Evolutionary conservation across 2,888 invertebrate species (phyloP).

Genomic region (Axea sp.): DNA sequence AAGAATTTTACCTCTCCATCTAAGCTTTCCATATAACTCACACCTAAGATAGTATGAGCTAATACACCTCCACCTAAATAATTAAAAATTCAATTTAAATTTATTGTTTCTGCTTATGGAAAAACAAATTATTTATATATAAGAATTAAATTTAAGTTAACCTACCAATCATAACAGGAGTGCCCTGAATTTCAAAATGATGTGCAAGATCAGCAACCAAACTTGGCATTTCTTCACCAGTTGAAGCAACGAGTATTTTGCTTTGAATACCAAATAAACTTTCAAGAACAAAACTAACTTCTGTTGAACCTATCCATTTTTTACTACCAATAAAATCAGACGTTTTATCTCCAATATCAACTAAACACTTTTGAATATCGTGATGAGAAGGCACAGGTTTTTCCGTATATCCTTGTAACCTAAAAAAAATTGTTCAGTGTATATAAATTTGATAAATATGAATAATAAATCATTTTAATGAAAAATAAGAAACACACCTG

Average conservation of each 20-base stretch:
- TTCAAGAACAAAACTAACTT: slow-evolving; percentile 95
- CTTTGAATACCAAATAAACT: slow-evolving; percentile 87
- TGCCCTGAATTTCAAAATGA: slow-evolving; percentile 96
- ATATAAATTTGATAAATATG: too few species aligned
- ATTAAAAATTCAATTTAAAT: background rate
- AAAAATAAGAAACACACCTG: slow-evolving; percentile 77
- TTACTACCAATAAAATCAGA: slow-evolving; percentile 91
- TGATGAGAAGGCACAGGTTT: slow-evolving; percentile 88
- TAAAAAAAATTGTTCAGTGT: background rate
- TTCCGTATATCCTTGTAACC: slow-evolving; percentile 88
- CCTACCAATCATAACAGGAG: slow-evolving; percentile 97
- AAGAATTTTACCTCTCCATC: slow-evolving; percentile 90
- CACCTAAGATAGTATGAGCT: slow-evolving; percentile 98
- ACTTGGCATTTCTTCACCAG: slow-evolving; percentile 89
- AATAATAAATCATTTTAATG: background rate
- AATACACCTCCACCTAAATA: slow-evolving; percentile 93
- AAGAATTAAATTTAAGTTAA: background rate
- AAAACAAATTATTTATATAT: too few species aligned
- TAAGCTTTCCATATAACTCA: slow-evolving; percentile 90
- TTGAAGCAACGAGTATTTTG: slow-evolving; percentile 91
- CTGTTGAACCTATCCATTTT: slow-evolving; percentile 99
- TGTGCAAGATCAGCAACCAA: slow-evolving; percentile 90
- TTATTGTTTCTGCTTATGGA: too few species aligned
- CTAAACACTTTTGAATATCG: slow-evolving; percentile 96
- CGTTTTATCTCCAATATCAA: slow-evolving; percentile 96